These are phyloP conservation scores for Todus mexicanus DNA, from an alignment of 2,797 vertebrate genomes.

Conservation along the genomic window DNA sequence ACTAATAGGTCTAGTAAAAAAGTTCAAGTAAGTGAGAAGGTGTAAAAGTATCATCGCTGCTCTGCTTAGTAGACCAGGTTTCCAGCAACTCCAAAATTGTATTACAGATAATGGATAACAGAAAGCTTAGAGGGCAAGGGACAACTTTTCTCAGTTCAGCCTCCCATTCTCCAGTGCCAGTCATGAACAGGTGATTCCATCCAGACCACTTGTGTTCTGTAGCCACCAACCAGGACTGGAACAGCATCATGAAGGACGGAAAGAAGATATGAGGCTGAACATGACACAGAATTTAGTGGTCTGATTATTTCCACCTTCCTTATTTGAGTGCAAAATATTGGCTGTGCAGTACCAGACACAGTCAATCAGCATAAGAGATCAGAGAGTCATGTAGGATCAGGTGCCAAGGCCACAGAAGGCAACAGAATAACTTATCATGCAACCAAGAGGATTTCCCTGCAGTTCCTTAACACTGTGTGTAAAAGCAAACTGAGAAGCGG, in stretches of 20 bases:
- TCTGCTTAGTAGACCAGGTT: not conserved
- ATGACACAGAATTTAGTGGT: not conserved
- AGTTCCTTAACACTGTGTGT: not conserved
- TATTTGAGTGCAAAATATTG: not conserved
- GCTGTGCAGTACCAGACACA: not conserved
- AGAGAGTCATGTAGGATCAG: not conserved
- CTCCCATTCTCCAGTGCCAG: not conserved
- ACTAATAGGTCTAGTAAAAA: not conserved
- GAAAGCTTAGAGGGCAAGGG: not conserved
- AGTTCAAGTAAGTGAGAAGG: conserved; percentile 22
- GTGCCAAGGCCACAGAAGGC: not conserved
- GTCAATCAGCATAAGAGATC: not conserved
- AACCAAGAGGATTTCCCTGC: not conserved
- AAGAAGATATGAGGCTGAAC: not conserved
- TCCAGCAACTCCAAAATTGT: not conserved
- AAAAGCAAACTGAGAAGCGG: not conserved
- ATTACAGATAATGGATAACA: not conserved
- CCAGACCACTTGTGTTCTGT: not conserved
- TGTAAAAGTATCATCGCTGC: not conserved
- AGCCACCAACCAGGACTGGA: not conserved
- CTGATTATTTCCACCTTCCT: not conserved
- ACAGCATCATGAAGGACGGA: not conserved
- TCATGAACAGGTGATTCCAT: not conserved
- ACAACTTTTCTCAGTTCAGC: not conserved
- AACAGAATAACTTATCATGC: not conserved